Conservation (phyloP, 1,140 invertebrate genomes). For the Limonius californicus region DNA sequence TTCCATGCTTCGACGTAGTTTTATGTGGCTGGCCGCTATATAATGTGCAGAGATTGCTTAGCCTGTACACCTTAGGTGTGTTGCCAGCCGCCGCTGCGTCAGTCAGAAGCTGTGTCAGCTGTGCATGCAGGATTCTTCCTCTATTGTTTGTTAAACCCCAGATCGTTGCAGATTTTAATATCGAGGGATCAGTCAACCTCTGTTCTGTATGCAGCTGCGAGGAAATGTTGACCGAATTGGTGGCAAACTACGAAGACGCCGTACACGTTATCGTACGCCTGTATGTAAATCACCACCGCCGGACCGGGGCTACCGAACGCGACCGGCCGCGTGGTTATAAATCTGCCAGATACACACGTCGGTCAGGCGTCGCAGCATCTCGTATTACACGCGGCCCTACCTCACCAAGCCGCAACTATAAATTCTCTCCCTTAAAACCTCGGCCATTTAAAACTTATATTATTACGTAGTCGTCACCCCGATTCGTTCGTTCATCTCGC, state of each 20-base stretch:
- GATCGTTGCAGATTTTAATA: too few species aligned
- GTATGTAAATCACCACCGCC: constrained; percentile 29
- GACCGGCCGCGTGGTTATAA: constrained; percentile 27
- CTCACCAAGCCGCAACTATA: constrained; percentile 18
- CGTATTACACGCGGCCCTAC: constrained; percentile 13
- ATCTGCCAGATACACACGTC: constrained; percentile 35
- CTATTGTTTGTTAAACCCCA: too few species aligned
- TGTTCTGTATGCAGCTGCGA: too few species aligned
- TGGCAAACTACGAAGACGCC: constrained; percentile 15
- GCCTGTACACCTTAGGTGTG: constrained; percentile 38
- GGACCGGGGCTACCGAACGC: constrained; percentile 20
- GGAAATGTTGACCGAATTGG: constrained; percentile 4
- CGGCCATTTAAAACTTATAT: constrained; percentile 9
- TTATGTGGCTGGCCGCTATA: constrained; percentile 38
- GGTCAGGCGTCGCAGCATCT: constrained; percentile 20
- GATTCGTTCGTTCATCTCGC: neutral
- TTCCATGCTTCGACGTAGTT: constrained; percentile 42
- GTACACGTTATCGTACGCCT: neutral
- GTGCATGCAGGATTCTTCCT: too few species aligned
- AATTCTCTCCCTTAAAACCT: constrained; percentile 15
- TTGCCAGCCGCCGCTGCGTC: neutral
- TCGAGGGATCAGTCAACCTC: too few species aligned
- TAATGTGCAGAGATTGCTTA: constrained; percentile 35
- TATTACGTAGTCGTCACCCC: neutral
- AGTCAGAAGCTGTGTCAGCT: neutral